Evolutionary conservation across 2,888 invertebrate species (phyloP).

Genomic region (Hyalella azteca): DNA sequence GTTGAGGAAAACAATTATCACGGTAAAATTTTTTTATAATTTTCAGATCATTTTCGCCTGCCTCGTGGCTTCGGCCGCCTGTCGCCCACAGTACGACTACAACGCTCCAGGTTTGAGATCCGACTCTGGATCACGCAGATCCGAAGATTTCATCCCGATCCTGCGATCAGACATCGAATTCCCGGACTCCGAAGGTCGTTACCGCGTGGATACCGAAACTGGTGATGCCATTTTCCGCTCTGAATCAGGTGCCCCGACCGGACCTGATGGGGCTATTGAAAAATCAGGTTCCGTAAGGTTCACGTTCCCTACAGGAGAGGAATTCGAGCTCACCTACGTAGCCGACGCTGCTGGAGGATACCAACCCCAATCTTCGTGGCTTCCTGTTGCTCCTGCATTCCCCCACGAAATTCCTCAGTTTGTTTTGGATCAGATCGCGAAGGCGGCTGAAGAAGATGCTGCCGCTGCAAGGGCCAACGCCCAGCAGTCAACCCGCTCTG

Average conservation of each 20-base stretch:
- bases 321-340: slow-evolving; percentile 20
- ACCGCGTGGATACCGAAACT: slow-evolving; percentile 42
- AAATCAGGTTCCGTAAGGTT: not conserved
- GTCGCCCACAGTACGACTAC: not conserved
- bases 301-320: slow-evolving; percentile 14
- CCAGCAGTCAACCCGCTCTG: no score
- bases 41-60: not conserved
- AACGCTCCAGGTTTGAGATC: not conserved
- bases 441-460: slow-evolving; percentile 29
- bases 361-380: slow-evolving; percentile 33
- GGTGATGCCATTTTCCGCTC: slow-evolving; percentile 41
- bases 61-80: slow-evolving; percentile 22
- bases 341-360: slow-evolving; percentile 20
- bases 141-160: slow-evolving; percentile 36
- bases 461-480: not conserved
- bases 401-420: slow-evolving; percentile 31
- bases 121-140: not conserved
- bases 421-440: slow-evolving; percentile 24
- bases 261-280: not conserved
- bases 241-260: slow-evolving; percentile 11
- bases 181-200: slow-evolving; percentile 39
- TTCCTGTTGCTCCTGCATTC: slow-evolving; percentile 30
- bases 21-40: no score
- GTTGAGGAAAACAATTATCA: no score
- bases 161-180: slow-evolving; percentile 37